phyloP scores from a whole-genome alignment of 1,140 invertebrate species.

The Maconellicoccus hirsutus region DNA sequence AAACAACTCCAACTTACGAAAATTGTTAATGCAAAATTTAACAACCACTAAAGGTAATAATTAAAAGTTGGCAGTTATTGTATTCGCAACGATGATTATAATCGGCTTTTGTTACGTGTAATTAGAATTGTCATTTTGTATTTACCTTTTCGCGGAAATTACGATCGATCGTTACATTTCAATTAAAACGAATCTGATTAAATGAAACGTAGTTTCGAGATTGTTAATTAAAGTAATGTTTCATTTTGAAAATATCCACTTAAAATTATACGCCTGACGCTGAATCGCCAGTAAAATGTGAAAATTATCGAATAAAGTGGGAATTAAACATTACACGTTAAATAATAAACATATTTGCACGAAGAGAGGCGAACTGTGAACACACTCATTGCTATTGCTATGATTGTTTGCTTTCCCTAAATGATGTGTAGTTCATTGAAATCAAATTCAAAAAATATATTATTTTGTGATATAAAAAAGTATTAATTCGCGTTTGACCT shows the following conservation, averaged over 20 bases:
- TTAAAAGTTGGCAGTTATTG: slow-evolving; percentile 1
- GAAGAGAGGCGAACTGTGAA: too few species aligned
- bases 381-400: too few species aligned
- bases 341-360: too few species aligned
- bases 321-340: too few species aligned
- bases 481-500: too few species aligned
- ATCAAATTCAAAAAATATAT: too few species aligned
- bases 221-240: slow-evolving; percentile 20
- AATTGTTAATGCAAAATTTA: neutral
- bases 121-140: slow-evolving; percentile 17
- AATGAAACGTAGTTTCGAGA: neutral
- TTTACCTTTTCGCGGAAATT: neutral
- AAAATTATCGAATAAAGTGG: neutral
- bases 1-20: too few species aligned
- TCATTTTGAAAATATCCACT: neutral
- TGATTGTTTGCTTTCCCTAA: too few species aligned
- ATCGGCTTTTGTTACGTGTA: slow-evolving; percentile 12
- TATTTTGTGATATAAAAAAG: too few species aligned
- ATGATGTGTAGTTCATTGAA: too few species aligned
- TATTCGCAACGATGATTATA: neutral
- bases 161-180: slow-evolving; percentile 10
- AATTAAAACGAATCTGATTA: slow-evolving; percentile 16
- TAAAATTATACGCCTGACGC: neutral
- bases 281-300: neutral
- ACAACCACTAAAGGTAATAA: neutral